Percentiles rank a stretch among this genome's conserved stretches.
These are phyloP conservation scores for Sebastes fasciatus DNA, from an alignment of 2,113 vertebrate genomes.

Conservation along the genomic window DNA sequence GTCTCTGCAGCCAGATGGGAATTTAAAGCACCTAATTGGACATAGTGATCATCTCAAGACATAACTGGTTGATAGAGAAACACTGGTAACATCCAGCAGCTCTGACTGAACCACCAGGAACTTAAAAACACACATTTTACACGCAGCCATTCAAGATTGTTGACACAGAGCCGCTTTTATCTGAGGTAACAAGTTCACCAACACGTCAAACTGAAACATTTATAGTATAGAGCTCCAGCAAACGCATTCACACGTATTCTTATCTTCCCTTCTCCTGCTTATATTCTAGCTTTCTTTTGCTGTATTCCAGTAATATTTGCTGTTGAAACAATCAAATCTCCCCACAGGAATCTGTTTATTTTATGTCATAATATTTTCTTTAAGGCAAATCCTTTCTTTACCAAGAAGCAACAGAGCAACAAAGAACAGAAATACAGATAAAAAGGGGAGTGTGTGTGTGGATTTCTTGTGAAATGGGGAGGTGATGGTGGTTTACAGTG, in stretches of 20 bases:
- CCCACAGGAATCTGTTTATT: constrained; percentile 4
- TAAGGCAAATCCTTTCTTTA: constrained; percentile 30
- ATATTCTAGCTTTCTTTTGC: background rate
- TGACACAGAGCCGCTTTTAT: constrained; percentile 23
- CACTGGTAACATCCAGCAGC: background rate
- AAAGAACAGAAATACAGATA: constrained; percentile 5
- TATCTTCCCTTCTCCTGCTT: background rate
- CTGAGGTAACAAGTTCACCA: constrained; percentile 24
- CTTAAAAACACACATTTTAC: background rate
- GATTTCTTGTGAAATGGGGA: constrained; percentile 45
- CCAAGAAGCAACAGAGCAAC: constrained; percentile 17
- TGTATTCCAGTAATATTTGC: background rate
- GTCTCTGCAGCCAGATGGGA: background rate
- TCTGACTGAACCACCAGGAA: background rate
- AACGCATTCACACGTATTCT: background rate
- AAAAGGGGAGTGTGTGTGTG: constrained; percentile 17
- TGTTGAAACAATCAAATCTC: constrained; percentile 14
- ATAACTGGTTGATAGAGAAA: background rate
- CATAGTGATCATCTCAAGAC: too few relatives aligned
- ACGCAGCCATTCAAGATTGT: background rate
- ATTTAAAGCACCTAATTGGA: background rate
- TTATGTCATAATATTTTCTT: constrained; percentile 34
- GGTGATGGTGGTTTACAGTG: constrained; percentile 28
- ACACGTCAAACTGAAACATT: constrained; percentile 21
- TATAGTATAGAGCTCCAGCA: background rate